Base-by-base conservation (phyloP, 2,113 vertebrate genomes). In the Vicugna pacos region DNA sequence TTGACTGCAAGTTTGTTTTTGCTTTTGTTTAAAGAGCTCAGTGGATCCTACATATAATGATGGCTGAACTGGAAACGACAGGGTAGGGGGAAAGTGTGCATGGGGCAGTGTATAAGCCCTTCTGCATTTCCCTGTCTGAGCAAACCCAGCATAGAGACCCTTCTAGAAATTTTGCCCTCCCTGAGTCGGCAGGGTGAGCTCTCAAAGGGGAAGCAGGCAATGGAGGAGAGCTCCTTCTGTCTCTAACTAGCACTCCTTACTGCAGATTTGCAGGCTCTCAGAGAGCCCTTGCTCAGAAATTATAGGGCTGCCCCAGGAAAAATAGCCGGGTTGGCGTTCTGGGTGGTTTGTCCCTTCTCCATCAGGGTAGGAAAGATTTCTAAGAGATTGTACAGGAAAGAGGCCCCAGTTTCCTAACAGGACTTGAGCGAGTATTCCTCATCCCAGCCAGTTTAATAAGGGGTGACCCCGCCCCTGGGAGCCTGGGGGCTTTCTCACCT, bases 391-490 rank as follows among this genome's bases (percentile, higher is more conserved):
- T 67, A 69, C 91, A 90, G 94, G 91, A 97, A 26, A 88, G 70
- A 77, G n/a, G 85, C 73, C 67, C 5, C 5, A 30, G 70, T 96
- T 96, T 98, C 97, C 91, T 54, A 81, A 7, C 96, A 97, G 96
- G 93, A 93, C 91, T 96, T 98, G 65, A 80, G 73, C 15, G 3
- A 24, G 72, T 85, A 92, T 96, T 96, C 65, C 97, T 97, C 92
- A 48, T 70, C 73, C 48, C 84, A 80, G 95, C n/a, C 96, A 98
- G 91, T 92, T 92, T 96, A 93, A 89, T 97, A 97, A 96, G 96
- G 95, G 97, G 97, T 96, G 96, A 75, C 67, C 38, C 30, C 69
- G 38, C 3, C 13, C 26, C 30, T 38, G 35, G 35, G 30, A 54
- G 20, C 54, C 54, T 22, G 15, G 28, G 26, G 64, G 38, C n/a